Percentiles rank a stretch among this genome's conserved stretches.
Conservation (phyloP, 2,888 invertebrate species). For the Lagria hirta region DNA sequence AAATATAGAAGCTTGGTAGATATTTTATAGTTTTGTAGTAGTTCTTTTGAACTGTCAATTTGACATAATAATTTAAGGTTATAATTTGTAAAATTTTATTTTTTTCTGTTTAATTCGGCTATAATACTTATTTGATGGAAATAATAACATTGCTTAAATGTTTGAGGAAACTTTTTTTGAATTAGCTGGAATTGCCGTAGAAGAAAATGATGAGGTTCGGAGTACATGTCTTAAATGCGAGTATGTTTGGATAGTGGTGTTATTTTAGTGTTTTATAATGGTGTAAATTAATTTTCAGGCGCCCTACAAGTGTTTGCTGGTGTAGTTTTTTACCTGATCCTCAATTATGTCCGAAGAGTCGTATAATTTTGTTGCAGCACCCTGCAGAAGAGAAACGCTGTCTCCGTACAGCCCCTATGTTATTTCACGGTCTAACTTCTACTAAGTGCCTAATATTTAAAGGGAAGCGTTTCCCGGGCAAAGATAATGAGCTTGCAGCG, state of each 20-base stretch:
- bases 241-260: constrained; percentile 56
- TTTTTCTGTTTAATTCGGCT: too few relatives aligned
- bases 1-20: too few relatives aligned
- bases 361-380: constrained; percentile 83
- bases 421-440: constrained; percentile 71
- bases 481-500: constrained; percentile 65
- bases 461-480: constrained; percentile 83
- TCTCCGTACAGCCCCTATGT: constrained; percentile 86
- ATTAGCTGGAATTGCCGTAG: constrained; percentile 71
- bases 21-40: too few relatives aligned
- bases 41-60: too few relatives aligned
- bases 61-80: too few relatives aligned
- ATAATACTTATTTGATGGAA: too few relatives aligned
- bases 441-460: constrained; percentile 77
- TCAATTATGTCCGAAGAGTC: constrained; percentile 68
- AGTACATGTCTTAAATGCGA: constrained; percentile 71
- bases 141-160: too few relatives aligned
- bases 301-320: constrained; percentile 88
- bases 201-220: constrained; percentile 75
- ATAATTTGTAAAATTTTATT: too few relatives aligned
- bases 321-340: constrained; percentile 77
- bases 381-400: constrained; percentile 91
- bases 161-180: constrained; percentile 63
- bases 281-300: constrained; percentile 55
- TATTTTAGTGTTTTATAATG: constrained; percentile 1